Base-by-base conservation (phyloP, 2,797 vertebrate species). In the Prionace glauca region DNA sequence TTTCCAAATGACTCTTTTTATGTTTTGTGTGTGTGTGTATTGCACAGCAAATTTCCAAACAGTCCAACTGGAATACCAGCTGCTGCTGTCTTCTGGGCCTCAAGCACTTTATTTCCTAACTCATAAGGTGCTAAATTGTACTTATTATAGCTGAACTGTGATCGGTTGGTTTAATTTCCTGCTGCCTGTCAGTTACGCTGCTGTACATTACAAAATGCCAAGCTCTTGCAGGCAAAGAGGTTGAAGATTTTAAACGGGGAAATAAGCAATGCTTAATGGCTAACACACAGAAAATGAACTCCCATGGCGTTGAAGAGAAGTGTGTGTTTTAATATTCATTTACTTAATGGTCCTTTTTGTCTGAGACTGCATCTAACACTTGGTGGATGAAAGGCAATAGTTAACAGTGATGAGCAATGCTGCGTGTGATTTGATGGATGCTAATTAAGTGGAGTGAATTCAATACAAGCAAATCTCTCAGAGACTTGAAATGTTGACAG, bases 31-130 rank as follows among this genome's bases (percentile, higher is more conserved):
- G 0, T 62, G 32, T 18, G 4, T 10, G 60, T 20, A n/a, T 91
- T 62, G 26, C 50, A 14, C 16, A 67, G 60, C 60, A 91, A 36
- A n/a, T 67, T 91, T 91, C 16, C 88, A 91, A 91, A 67, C 32
- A 67, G 88, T 62, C 32, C 88, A 91, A 67, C 60, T 65, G 62
- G 62, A 91, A 91, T 65, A 67, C 88, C 88, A 67, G 62, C 88
- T 91, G 88, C 60, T 36, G 62, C 18, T 91, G 88, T 91, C 88
- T 20, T 36, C 26, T 91, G 60, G 62, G 88, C 32, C 62, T 36
- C 60, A 11, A 67, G 32, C 29, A 36, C n/a, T 65, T 67, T 91
- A 91, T 67, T 65, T 91, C 32, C 60, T 67, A 67, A 56, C 50
- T 60, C 24, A 60, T 88, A 56, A 60, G 18, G 88, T 67, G 88